phyloP scores from a whole-genome alignment of 2,113 vertebrate genomes.

The Nanorana parkeri region DNA sequence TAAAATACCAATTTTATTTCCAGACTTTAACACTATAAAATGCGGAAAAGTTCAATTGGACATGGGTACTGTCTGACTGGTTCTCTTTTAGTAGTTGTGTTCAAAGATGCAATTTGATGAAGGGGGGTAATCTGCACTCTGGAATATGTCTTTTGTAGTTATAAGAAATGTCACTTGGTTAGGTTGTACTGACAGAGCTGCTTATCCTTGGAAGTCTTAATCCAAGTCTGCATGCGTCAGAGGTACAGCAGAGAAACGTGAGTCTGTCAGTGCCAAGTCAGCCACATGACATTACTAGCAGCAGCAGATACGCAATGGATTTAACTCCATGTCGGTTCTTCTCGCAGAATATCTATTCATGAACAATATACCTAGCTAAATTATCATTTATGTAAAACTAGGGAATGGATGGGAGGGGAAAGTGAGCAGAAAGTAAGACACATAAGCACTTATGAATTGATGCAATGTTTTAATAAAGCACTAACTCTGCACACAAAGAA shows the following conservation, averaged over 20 bases:
- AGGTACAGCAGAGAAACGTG: background rate
- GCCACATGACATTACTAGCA: background rate
- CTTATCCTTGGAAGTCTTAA: conserved; percentile 31
- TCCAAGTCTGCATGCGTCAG: conserved; percentile 1
- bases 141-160: conserved; percentile 4
- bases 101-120: background rate
- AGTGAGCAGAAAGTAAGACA: too few species aligned
- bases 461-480: too few species aligned
- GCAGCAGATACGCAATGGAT: background rate
- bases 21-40: too few species aligned
- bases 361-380: background rate
- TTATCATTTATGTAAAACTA: too few species aligned
- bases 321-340: background rate
- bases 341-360: background rate
- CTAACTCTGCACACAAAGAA: too few species aligned
- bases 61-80: too few species aligned
- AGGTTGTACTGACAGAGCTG: conserved; percentile 3
- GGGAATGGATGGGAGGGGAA: too few species aligned
- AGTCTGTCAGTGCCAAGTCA: background rate
- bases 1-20: too few species aligned
- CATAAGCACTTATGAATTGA: too few species aligned
- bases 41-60: too few species aligned
- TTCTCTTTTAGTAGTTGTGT: too few species aligned
- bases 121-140: conserved; percentile 15
- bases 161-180: conserved; percentile 16